Evolutionary conservation across 1,140 invertebrate species (phyloP).

Genomic region (Samia ricini): DNA sequence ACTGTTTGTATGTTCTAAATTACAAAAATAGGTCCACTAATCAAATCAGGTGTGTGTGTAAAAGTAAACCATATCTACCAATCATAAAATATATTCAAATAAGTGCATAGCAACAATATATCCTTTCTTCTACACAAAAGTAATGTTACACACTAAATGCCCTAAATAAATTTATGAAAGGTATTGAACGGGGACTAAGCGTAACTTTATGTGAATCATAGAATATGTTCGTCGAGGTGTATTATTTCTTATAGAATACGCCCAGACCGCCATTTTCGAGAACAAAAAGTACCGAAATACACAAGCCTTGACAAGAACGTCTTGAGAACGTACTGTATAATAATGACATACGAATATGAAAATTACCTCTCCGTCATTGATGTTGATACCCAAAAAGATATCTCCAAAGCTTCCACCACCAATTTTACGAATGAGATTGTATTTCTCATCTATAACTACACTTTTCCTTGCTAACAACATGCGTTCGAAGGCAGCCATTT

Average conservation of each 20-base stretch:
- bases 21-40: not conserved
- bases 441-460: slow-evolving; percentile 93
- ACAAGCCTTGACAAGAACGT: slow-evolving; percentile 35
- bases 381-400: slow-evolving; percentile 98
- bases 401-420: slow-evolving; percentile 99
- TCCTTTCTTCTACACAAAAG: not conserved
- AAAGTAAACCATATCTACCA: not conserved
- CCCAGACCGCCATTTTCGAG: slow-evolving; percentile 53
- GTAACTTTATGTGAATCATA: not conserved
- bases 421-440: slow-evolving; percentile 97
- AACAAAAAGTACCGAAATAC: slow-evolving; percentile 44
- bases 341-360: slow-evolving; percentile 17
- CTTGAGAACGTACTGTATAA: slow-evolving; percentile 6
- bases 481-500: slow-evolving; percentile 72
- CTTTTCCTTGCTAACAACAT: slow-evolving; percentile 77
- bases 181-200: not conserved
- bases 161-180: slow-evolving; percentile 14
- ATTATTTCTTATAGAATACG: slow-evolving; percentile 34
- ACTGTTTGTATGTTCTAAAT: not conserved
- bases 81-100: not conserved
- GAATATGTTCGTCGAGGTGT: not conserved
- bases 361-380: slow-evolving; percentile 95
- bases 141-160: not conserved
- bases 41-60: not conserved
- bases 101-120: not conserved